phyloP scores from a whole-genome alignment of 2,113 vertebrate genomes.

The Rhombomys opimus region DNA sequence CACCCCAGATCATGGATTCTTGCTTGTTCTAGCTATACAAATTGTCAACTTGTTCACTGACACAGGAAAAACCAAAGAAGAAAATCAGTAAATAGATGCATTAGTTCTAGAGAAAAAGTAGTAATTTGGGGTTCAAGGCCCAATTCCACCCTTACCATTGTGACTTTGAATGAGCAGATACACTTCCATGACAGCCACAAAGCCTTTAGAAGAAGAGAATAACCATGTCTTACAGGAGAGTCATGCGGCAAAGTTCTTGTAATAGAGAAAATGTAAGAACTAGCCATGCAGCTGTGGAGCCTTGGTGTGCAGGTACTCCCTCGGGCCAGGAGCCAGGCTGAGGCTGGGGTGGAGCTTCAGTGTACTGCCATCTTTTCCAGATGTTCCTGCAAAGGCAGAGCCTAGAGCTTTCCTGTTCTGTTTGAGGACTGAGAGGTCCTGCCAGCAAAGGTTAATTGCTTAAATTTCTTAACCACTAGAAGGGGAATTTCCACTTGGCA shows the following conservation, averaged over 20 bases:
- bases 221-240: not conserved
- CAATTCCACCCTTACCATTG: not conserved
- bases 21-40: not conserved
- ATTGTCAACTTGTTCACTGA: not conserved
- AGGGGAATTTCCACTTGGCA: conserved; percentile 69
- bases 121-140: not conserved
- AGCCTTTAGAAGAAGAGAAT: not conserved
- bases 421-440: conserved; percentile 4
- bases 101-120: not conserved
- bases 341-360: not conserved
- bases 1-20: not conserved
- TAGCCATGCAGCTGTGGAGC: not conserved
- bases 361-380: not conserved
- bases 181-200: not conserved
- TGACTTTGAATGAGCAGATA: not conserved
- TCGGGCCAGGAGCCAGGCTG: not conserved
- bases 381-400: conserved; percentile 10
- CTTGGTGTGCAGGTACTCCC: not conserved
- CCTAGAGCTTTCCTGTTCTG: not conserved
- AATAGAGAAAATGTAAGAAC: not conserved
- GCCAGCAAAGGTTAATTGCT: conserved; percentile 70
- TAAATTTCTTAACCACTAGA: conserved; percentile 64
- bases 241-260: not conserved
- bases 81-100: not conserved
- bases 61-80: not conserved